Base-by-base conservation (phyloP, 2,113 vertebrate species). In the Hippoglossus stenolepis region DNA sequence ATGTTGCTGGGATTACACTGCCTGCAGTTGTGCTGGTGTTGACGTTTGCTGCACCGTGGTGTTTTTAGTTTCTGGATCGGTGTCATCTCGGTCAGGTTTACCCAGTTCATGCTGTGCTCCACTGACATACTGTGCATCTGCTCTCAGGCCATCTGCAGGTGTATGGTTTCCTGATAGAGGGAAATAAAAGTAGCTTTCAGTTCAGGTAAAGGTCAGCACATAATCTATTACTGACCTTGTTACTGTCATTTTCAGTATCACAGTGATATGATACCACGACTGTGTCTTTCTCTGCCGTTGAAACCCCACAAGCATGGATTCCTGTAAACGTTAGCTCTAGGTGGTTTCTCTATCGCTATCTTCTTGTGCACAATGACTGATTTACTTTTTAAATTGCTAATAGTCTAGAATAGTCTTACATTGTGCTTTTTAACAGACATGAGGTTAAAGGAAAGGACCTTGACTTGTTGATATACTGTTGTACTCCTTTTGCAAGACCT, bases 181-280 rank as follows among this genome's bases (percentile, higher is more conserved):
- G 53, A 83, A 70, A 79, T 15, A 49, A 24, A 82, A 70, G 58
- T 21, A 69, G 76, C 43, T 80, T 59, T 79, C 26, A 49, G 49
- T 43, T 20, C 76, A 51, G 68, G 51, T 70, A 74, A 84, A 89
- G 87, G 76, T 75, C 84, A 83, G 60, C 68, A 69, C 28, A 70
- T 10, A 63, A 9, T 76, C 75, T 85, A 79, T 84, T 65, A 78
- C 75, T 87, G 82, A 86, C 85, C 65, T 59, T 75, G 82, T 84
- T 87, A 35, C 66, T 79, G 75, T 87, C 75, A 68, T 85, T 88
- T 83, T 92, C 91, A 87, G 81, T 93, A 84, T 93, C 91, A 91
- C 75, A 90, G 21, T 88, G 88, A 91, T 90, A 62, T 89, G 90
- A 93, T 89, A 91, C 90, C 67, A 61, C 63, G 4, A 47, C 67